phyloP scores from a whole-genome alignment of 2,888 invertebrate species.

The Pristionchus arcanus region DNA sequence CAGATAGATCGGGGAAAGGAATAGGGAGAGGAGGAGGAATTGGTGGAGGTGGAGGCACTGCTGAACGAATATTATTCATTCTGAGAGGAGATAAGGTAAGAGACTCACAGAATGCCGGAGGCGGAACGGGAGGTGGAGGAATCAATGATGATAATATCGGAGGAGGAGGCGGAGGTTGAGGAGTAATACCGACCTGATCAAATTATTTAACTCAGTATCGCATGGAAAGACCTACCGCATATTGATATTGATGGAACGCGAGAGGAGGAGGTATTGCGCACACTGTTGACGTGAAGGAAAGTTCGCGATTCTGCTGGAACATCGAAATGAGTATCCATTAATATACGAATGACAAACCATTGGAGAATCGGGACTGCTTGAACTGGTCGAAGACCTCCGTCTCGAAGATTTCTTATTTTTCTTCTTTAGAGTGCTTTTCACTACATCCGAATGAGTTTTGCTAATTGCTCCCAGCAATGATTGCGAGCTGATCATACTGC shows the following conservation, averaged over 20 bases:
- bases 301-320: not conserved
- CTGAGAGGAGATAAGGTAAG: slow-evolving; percentile 1
- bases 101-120: not conserved
- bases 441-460: slow-evolving; percentile 26
- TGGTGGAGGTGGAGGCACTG: slow-evolving; percentile 39
- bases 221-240: not conserved
- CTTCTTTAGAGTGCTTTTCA: not conserved
- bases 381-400: slow-evolving; percentile 49
- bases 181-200: not conserved
- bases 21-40: not conserved
- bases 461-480: slow-evolving; percentile 47
- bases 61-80: slow-evolving; percentile 3
- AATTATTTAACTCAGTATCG: not conserved
- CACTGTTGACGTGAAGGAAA: slow-evolving; percentile 38
- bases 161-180: slow-evolving; percentile 42
- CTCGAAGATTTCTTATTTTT: not conserved
- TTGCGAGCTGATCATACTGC: slow-evolving; percentile 30
- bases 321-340: not conserved
- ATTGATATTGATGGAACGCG: not conserved
- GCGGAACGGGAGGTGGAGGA: slow-evolving; percentile 51
- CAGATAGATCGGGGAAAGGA: not conserved
- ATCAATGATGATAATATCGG: not conserved
- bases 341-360: not conserved
- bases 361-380: slow-evolving; percentile 47
- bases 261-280: slow-evolving; percentile 7